These are phyloP conservation scores for Lepidotrigona ventralis DNA, from an alignment of 1,140 invertebrate species.

Conservation along the genomic window DNA sequence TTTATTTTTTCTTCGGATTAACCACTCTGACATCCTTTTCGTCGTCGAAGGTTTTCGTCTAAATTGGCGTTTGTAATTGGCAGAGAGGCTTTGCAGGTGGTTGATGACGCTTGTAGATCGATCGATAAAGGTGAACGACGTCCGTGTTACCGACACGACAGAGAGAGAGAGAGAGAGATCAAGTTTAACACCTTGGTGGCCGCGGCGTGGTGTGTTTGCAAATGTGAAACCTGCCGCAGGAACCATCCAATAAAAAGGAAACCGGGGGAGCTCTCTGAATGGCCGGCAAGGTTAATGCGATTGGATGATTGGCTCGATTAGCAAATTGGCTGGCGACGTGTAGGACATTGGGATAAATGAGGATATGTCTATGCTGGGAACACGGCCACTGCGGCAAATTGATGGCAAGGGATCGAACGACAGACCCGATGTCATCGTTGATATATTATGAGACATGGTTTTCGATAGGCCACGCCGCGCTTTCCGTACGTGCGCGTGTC, in stretches of 20 bases:
- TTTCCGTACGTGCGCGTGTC: constrained; percentile 18
- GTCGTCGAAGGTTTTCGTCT: no score
- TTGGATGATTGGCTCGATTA: constrained; percentile 79
- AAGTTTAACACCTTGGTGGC: constrained; percentile 2
- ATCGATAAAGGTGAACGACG: constrained; percentile 6
- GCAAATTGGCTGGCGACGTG: constrained; percentile 74
- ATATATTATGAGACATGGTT: constrained; percentile 60
- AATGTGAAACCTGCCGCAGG: constrained; percentile 66
- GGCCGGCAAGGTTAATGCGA: constrained; percentile 78
- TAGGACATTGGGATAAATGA: constrained; percentile 78
- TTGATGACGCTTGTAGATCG: constrained; percentile 16
- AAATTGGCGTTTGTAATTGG: neutral
- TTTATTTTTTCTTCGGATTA: no score
- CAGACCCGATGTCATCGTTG: constrained; percentile 54
- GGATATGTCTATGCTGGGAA: constrained; percentile 77
- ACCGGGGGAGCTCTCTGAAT: constrained; percentile 63
- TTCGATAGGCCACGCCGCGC: constrained; percentile 38
- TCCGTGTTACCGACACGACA: neutral
- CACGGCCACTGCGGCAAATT: constrained; percentile 70
- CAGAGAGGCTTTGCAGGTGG: neutral
- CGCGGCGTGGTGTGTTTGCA: constrained; percentile 9
- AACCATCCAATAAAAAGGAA: constrained; percentile 74
- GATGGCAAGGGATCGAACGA: constrained; percentile 68
- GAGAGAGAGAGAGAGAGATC: no score
- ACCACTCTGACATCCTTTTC: no score